These are phyloP conservation scores for Aspidoscelis tigris DNA, from an alignment of 2,113 vertebrate genomes.

Conservation along the genomic window DNA sequence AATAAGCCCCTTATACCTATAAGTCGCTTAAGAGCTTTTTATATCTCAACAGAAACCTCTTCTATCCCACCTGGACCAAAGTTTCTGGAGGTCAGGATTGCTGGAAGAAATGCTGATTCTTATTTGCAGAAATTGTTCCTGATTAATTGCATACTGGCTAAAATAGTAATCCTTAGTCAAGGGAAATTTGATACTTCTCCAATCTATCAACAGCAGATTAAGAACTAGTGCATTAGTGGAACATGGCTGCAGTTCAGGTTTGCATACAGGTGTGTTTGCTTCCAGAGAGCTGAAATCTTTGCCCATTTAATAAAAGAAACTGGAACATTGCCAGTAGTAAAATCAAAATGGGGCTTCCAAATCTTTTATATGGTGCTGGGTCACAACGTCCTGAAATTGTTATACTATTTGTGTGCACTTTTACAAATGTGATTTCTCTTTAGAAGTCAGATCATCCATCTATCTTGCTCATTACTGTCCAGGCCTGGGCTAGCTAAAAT, in stretches of 20 bases:
- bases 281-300: conserved; percentile 25
- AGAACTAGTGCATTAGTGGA: conserved; percentile 24
- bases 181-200: background rate
- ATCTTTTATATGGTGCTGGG: background rate
- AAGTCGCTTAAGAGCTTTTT: conserved; percentile 53
- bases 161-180: background rate
- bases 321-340: background rate
- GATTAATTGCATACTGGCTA: conserved; percentile 26
- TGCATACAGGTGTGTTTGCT: conserved; percentile 28
- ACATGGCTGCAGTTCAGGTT: conserved; percentile 4
- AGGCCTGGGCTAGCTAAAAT: background rate
- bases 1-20: conserved; percentile 50
- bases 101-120: conserved; percentile 12
- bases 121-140: conserved; percentile 33
- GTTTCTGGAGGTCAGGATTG: conserved; percentile 31
- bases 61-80: conserved; percentile 37
- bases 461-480: background rate
- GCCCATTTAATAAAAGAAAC: background rate
- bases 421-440: conserved; percentile 15
- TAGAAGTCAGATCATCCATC: background rate
- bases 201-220: conserved; percentile 29
- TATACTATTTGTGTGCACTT: background rate
- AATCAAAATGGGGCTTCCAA: background rate
- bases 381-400: background rate
- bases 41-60: conserved; percentile 39